Conservation (phyloP, 2,113 vertebrate genomes). For the Herpetotheres cachinnans region DNA sequence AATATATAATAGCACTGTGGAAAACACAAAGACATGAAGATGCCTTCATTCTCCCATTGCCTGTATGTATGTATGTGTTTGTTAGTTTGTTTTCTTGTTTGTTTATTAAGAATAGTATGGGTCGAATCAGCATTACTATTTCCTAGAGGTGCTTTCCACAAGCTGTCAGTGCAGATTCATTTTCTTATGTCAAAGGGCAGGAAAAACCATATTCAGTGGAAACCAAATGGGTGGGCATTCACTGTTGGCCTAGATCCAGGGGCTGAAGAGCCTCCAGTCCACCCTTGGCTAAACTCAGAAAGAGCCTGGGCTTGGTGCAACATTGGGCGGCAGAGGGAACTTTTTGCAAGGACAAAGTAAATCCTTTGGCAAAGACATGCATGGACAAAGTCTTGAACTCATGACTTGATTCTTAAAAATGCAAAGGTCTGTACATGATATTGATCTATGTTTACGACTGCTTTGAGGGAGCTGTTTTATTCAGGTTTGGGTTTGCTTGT, state of each 20-base stretch:
- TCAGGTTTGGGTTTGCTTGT: not conserved
- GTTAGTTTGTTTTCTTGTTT: too few relatives aligned
- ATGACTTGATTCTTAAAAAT: not conserved
- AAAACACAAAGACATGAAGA: not conserved
- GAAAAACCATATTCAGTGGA: not conserved
- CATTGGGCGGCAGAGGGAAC: not conserved
- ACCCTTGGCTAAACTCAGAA: not conserved
- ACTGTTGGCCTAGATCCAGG: not conserved
- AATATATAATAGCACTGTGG: not conserved
- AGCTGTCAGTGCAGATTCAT: not conserved
- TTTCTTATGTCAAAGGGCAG: not conserved
- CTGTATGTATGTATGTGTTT: too few relatives aligned
- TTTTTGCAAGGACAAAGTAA: not conserved
- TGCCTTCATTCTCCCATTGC: not conserved
- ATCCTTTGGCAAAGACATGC: not conserved
- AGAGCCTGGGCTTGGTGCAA: not conserved
- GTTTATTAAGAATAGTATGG: not conserved
- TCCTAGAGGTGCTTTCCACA: not conserved
- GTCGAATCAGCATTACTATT: not conserved
- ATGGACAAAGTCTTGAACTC: not conserved
- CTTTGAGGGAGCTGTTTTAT: not conserved
- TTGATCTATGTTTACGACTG: not conserved
- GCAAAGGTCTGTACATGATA: not conserved
- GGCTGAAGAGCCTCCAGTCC: not conserved
- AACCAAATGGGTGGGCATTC: not conserved